Evolutionary conservation across 1,140 invertebrate genomes (phyloP), one percentile per base, ranked within the genome.

Genomic region (Neodiprion pinetum): DNA sequence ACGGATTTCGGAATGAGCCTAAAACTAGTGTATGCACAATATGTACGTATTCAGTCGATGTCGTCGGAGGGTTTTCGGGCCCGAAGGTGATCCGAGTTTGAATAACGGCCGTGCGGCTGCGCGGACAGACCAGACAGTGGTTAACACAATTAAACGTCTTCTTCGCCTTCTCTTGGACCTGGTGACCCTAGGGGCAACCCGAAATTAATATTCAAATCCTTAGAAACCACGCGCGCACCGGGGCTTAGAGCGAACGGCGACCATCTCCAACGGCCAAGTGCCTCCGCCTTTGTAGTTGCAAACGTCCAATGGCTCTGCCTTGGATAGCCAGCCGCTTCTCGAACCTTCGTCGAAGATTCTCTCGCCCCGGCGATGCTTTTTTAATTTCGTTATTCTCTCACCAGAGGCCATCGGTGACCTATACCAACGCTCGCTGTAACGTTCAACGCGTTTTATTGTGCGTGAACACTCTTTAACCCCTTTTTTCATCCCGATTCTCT

Each of bases 121-220:
- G 53, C 53, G 53, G 53, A 61, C 11, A 61, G 53, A 61, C 53
- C 53, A 61, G 53, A 61, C 53, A 61, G 53, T 61, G 53, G 53
- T 61, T 61, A 61, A 61, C 53, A 17, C 53, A 61, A 61, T 61
- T 61, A 61, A 61, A 61, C 53, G 53, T 61, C 53, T 61, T 61
- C 53, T 61, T 61, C 53, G 72, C 67, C 77, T 76, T 74, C 70
- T 82, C 73, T 74, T 74, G 80, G 74, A 77, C 79, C 77, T 79
- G 73, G 73, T 81, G 81, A 81, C 83, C 82, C 81, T 40, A 68
- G 75, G 76, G 78, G 76, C 79, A 76, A 80, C 78, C 81, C 77
- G 75, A 79, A 85, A 86, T 86, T 86, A 85, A 86, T 85, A 86
- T 86, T 86, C 85, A 85, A 86, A 86, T 86, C 83, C 78, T 80